Conservation (phyloP, 2,797 vertebrate genomes). For the Tamandua tetradactyla region DNA sequence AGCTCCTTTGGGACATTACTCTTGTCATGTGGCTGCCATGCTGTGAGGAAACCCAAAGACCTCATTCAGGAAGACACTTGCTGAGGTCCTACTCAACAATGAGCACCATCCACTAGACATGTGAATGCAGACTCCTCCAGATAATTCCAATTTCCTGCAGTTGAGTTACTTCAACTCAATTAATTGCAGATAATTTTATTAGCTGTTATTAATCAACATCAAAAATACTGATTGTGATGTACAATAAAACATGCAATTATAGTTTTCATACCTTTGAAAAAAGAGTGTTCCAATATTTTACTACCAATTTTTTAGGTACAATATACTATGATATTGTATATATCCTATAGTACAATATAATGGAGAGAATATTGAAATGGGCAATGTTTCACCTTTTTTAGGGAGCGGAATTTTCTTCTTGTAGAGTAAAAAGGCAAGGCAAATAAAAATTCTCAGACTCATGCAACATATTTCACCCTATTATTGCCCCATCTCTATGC, state of each 20-base stretch:
- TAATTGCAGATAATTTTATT: not conserved
- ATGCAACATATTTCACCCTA: not conserved
- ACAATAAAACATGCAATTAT: not conserved
- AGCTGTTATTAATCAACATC: not conserved
- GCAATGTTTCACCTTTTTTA: no score
- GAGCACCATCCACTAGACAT: not conserved
- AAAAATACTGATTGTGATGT: not conserved
- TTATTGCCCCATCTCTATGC: not conserved
- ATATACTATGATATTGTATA: no score
- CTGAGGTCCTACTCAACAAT: not conserved
- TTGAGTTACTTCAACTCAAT: not conserved
- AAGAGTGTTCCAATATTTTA: constrained; percentile 3
- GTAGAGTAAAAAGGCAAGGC: not conserved
- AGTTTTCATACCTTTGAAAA: not conserved
- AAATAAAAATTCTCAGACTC: not conserved
- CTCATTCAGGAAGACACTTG: not conserved
- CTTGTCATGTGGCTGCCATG: not conserved
- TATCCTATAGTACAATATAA: not conserved
- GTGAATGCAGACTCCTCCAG: not conserved
- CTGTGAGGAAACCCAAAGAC: not conserved
- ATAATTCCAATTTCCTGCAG: not conserved
- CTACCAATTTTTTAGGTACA: not conserved
- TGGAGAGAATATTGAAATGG: not conserved
- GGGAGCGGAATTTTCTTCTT: not conserved
- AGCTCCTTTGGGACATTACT: not conserved